Conservation (phyloP, 2,113 vertebrate species). For the Cavia aperea region DNA sequence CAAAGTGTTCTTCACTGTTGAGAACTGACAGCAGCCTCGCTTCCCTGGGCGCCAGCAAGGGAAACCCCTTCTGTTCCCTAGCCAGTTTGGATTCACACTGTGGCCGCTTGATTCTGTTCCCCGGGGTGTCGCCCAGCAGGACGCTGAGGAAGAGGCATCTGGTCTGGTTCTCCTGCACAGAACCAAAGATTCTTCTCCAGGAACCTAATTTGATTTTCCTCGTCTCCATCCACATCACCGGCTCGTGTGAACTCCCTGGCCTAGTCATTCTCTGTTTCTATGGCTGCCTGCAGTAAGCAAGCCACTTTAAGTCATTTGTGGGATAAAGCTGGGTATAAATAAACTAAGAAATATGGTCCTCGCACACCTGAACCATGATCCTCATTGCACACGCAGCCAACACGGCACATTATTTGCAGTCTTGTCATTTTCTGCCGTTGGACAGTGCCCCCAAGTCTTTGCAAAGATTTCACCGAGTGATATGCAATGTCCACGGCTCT, state of each 20-base stretch:
- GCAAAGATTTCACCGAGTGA: rapidly evolving
- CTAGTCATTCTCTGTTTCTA: neutral
- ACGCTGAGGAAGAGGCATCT: neutral
- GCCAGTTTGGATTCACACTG: neutral
- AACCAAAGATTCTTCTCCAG: neutral
- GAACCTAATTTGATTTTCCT: no score
- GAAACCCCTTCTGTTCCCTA: neutral
- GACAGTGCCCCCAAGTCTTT: neutral
- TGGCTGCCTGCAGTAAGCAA: no score
- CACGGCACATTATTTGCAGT: rapidly evolving
- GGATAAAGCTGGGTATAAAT: neutral
- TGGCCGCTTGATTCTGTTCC: rapidly evolving
- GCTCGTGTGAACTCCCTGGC: neutral
- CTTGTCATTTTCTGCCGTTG: rapidly evolving
- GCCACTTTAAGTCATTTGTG: neutral
- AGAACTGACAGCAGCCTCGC: neutral
- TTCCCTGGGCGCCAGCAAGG: neutral
- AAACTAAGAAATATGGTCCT: neutral
- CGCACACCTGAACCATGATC: rapidly evolving
- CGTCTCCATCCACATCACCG: neutral
- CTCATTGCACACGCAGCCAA: neutral
- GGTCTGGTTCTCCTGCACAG: neutral
- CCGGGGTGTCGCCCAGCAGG: neutral
- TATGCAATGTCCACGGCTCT: rapidly evolving
- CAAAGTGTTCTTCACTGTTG: neutral